Conservation (phyloP, 2,888 invertebrate species). For the Cosmorhoe ocellata region DNA sequence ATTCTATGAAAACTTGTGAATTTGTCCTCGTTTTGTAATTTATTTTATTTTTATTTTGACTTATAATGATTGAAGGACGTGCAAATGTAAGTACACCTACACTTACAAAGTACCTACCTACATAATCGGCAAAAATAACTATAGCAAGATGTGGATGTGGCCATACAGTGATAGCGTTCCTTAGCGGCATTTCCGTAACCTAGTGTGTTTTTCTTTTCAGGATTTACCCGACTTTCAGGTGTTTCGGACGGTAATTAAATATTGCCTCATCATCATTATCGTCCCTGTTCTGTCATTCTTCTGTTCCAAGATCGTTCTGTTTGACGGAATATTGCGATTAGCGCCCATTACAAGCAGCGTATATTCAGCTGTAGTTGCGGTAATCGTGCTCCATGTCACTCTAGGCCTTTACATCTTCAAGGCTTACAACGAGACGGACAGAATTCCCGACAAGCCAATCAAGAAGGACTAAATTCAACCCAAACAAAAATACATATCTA, state of each 20-base stretch:
- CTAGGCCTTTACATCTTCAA: constrained; percentile 90
- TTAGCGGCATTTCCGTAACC: constrained; percentile 14
- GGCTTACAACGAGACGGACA: constrained; percentile 86
- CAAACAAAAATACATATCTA: constrained; percentile 11
- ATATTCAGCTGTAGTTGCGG: constrained; percentile 89
- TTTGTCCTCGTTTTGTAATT: constrained; percentile 19
- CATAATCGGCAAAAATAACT: too few species aligned
- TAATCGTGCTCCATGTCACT: constrained; percentile 88
- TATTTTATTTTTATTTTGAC: constrained; percentile 52
- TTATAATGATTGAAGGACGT: constrained; percentile 80
- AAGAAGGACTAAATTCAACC: constrained; percentile 66
- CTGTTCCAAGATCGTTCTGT: constrained; percentile 84
- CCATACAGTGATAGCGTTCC: background rate
- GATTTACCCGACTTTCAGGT: constrained; percentile 86
- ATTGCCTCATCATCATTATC: constrained; percentile 88
- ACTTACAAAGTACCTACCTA: too few species aligned
- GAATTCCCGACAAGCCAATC: constrained; percentile 54
- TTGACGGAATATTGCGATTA: constrained; percentile 84
- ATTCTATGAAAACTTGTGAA: constrained; percentile 3
- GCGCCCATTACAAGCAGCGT: constrained; percentile 86
- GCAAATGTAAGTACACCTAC: constrained; percentile 71
- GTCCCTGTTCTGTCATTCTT: constrained; percentile 90
- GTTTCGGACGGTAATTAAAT: constrained; percentile 89
- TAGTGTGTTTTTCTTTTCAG: constrained; percentile 60
- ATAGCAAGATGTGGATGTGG: too few species aligned